These are phyloP conservation scores for Aspidiotus rigidus DNA, from an alignment of 2,888 invertebrate species.

Conservation along the genomic window DNA sequence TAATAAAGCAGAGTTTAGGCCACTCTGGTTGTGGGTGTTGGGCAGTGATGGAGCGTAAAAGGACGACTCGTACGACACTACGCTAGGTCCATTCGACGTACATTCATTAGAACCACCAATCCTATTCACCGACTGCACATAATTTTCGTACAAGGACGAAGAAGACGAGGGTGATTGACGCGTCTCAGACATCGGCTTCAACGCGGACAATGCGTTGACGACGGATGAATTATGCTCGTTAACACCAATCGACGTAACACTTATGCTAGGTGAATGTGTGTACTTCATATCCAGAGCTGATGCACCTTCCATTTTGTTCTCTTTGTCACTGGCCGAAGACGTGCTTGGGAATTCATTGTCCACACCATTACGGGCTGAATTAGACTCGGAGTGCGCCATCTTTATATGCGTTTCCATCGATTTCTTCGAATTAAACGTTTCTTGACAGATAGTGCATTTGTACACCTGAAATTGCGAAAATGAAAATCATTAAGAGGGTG, in stretches of 20 bases:
- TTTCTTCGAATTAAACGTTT: conserved; percentile 82
- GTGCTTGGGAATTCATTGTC: conserved; percentile 39
- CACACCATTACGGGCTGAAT: conserved; percentile 43
- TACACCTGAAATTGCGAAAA: conserved; percentile 47
- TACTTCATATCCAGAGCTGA: neutral
- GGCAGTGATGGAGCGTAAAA: conserved; percentile 44
- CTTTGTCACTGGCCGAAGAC: conserved; percentile 42
- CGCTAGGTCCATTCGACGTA: conserved; percentile 33
- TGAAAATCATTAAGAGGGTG: too few species aligned
- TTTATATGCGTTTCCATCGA: conserved; percentile 83
- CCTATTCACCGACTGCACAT: conserved; percentile 5
- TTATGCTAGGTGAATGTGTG: neutral
- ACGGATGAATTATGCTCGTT: too few species aligned
- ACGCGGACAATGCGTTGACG: neutral
- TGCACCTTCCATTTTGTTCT: conserved; percentile 44
- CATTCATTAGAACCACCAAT: conserved; percentile 34
- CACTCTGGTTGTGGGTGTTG: conserved; percentile 34
- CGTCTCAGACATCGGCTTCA: neutral
- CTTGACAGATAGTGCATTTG: conserved; percentile 83
- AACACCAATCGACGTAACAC: too few species aligned
- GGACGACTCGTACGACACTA: conserved; percentile 35
- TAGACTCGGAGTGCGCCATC: conserved; percentile 54
- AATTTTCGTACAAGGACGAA: conserved; percentile 10
- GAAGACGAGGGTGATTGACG: conserved; percentile 18
- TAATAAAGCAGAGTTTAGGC: conserved; percentile 9